phyloP scores from a whole-genome alignment of 2,797 vertebrate species.

The Setipinna tenuifilis region DNA sequence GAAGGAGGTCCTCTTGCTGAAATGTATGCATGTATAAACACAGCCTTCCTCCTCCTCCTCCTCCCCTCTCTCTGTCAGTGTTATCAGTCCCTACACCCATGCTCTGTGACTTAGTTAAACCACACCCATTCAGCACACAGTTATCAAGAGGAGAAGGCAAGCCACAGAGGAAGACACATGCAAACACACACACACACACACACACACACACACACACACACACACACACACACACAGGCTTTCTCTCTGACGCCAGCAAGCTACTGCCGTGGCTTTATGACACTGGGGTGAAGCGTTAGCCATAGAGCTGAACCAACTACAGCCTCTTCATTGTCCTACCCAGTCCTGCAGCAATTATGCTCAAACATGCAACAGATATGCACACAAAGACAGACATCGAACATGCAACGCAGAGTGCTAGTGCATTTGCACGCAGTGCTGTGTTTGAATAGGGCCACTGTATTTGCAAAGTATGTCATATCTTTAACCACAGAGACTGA shows the following conservation, averaged over 20 bases:
- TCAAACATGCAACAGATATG: background rate
- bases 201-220: background rate
- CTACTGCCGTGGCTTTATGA: background rate
- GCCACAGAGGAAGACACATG: background rate
- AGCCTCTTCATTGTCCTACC: background rate
- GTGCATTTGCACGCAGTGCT: background rate
- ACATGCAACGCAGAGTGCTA: background rate
- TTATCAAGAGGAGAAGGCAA: background rate
- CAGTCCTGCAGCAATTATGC: background rate
- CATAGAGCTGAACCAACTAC: background rate
- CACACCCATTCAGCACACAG: background rate
- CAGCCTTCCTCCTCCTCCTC: background rate
- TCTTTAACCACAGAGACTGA: background rate
- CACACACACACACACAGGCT: background rate
- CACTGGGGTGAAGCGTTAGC: background rate
- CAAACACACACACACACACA: background rate
- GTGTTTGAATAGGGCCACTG: too few species aligned
- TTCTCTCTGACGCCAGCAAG: background rate
- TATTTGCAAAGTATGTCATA: background rate
- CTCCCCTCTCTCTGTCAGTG: background rate
- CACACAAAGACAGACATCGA: background rate
- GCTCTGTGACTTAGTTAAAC: background rate
- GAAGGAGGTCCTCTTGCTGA: background rate
- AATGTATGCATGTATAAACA: conserved; percentile 1
- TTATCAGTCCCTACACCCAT: conserved; percentile 9